Base-by-base conservation (phyloP, 2,888 invertebrate species). In the Apocheima hispidaria region DNA sequence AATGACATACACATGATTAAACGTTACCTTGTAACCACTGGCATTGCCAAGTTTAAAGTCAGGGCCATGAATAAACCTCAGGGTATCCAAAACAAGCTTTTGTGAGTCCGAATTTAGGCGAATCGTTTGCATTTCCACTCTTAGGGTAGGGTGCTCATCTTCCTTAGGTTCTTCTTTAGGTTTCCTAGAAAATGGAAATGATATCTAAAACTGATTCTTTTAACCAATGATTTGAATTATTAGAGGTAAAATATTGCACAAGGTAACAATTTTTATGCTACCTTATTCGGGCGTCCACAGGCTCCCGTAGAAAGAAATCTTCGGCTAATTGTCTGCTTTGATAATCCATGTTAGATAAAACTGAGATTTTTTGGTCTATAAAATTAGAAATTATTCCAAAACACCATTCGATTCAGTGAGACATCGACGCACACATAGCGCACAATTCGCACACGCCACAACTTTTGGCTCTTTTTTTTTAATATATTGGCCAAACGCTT, bases 121-220 rank as follows among this genome's bases (percentile, higher is more conserved):
- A 44, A 97, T 85, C 5, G 95, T 95, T 76, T 96, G 96, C 87
- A 97, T 90, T 87, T 97, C 96, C 64, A 96, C 95, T 83, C 96
- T 96, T 1, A 96, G 93, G 5, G 91, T 84, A 28, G 92, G 92
- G 65, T 91, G 89, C 33, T 84, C 90, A 4, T 94, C 90, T 65
- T 92, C 88, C 53, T 91, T 84, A 0, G 89, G 87, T 40, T 89
- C 90, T 55, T 89, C 84, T 73, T 90, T 92, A 50, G 77, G 78
- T 74, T 90, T 91, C 65, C 91, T 92, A 65, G 7, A 73, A 68
- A 68, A 49, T 57, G 60, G 49, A 30, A 36, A 49, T 40, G n/a
- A n/a, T n/a, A n/a, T n/a, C n/a, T n/a, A n/a, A n/a, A n/a, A n/a
- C n/a, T n/a, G n/a, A n/a, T n/a, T n/a, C n/a, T n/a, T n/a, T n/a